These are phyloP conservation scores for Pseudobourletiella spinata DNA, from an alignment of 1,140 invertebrate species.

Conservation along the genomic window DNA sequence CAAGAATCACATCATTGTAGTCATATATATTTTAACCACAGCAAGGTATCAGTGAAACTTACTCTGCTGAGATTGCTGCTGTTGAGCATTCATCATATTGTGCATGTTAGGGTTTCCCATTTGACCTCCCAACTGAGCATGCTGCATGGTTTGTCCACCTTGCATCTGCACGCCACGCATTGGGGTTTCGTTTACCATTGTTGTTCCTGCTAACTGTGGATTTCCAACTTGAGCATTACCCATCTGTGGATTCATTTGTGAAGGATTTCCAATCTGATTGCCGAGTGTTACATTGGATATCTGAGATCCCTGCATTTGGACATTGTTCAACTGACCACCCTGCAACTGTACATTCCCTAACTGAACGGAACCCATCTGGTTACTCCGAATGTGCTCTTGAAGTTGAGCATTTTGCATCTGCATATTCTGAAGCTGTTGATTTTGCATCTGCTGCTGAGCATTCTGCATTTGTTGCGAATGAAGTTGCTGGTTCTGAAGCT, in stretches of 20 bases:
- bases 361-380: background rate
- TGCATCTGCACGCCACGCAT: conserved; percentile 28
- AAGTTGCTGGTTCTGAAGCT: background rate
- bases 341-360: background rate
- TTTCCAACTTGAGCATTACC: too few relatives aligned
- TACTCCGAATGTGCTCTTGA: background rate
- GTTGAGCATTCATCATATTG: background rate
- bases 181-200: background rate
- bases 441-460: conserved; percentile 33
- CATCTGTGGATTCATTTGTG: background rate
- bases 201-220: too few relatives aligned
- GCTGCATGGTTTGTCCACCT: conserved; percentile 19
- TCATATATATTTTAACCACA: too few relatives aligned
- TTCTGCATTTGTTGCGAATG: conserved; percentile 1
- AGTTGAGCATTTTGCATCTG: background rate
- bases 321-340: background rate
- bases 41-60: too few relatives aligned
- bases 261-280: background rate
- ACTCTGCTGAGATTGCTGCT: background rate
- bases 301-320: background rate
- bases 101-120: background rate
- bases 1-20: too few relatives aligned
- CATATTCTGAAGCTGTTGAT: conserved; percentile 43
- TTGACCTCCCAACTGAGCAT: background rate
- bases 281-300: background rate